phyloP scores from a whole-genome alignment of 2,888 invertebrate species.

The Leucophora obtusa region DNA sequence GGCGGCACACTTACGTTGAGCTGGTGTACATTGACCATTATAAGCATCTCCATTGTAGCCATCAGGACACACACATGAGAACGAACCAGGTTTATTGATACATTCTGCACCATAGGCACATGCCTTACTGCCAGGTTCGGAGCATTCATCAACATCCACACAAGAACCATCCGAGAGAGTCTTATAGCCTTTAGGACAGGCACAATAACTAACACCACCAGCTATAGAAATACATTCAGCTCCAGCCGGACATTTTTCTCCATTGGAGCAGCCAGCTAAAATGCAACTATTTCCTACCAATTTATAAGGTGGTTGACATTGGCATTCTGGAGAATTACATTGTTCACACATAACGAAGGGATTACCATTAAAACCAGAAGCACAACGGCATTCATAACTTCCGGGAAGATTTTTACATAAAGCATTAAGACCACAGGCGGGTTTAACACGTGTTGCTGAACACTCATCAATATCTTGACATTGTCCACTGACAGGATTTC shows the following conservation, averaged over 20 bases:
- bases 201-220: constrained; percentile 94
- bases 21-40: constrained; percentile 89
- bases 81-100: constrained; percentile 87
- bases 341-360: constrained; percentile 92
- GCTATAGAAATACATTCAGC: constrained; percentile 95
- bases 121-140: constrained; percentile 83
- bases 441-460: constrained; percentile 84
- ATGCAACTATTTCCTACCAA: constrained; percentile 90
- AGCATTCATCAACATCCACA: constrained; percentile 89
- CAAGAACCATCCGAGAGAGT: constrained; percentile 89
- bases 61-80: constrained; percentile 88
- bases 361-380: constrained; percentile 92
- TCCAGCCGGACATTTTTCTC: constrained; percentile 89
- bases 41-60: constrained; percentile 91
- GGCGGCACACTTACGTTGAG: constrained; percentile 88
- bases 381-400: constrained; percentile 95
- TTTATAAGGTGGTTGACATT: constrained; percentile 92
- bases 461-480: constrained; percentile 94
- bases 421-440: constrained; percentile 92
- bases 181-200: constrained; percentile 92
- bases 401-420: constrained; percentile 95
- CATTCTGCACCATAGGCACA: constrained; percentile 94
- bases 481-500: constrained; percentile 85
- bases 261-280: constrained; percentile 88
- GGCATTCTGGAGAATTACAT: constrained; percentile 89